Conservation (phyloP, 2,113 vertebrate genomes). For the Anarhynchus alexandrinus region DNA sequence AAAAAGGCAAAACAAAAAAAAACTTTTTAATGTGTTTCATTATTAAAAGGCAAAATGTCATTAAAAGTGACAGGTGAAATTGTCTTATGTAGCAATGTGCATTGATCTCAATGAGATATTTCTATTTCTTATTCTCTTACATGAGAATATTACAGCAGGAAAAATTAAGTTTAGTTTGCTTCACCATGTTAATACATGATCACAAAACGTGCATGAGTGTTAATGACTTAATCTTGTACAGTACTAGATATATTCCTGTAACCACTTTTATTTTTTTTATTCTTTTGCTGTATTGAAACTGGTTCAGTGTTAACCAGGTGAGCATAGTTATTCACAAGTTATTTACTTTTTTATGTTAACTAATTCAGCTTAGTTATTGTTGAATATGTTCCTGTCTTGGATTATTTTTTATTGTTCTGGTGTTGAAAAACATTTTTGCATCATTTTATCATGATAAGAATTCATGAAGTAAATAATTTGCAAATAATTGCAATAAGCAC, state of each 20-base stretch:
- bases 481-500: slow-evolving; percentile 88
- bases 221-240: slow-evolving; percentile 93
- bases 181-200: slow-evolving; percentile 98
- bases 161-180: slow-evolving; percentile 91
- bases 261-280: slow-evolving; percentile 85
- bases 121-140: slow-evolving; percentile 99
- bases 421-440: slow-evolving; percentile 81
- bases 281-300: slow-evolving; percentile 85
- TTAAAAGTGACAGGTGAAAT: slow-evolving; percentile 90
- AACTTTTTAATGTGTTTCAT: slow-evolving; percentile 86
- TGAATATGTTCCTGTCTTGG: slow-evolving; percentile 83
- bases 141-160: slow-evolving; percentile 97
- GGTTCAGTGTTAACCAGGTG: slow-evolving; percentile 83
- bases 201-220: slow-evolving; percentile 96
- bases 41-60: slow-evolving; percentile 89
- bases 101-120: slow-evolving; percentile 99
- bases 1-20: not conserved
- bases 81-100: slow-evolving; percentile 99
- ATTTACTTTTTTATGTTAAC: slow-evolving; percentile 89
- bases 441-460: slow-evolving; percentile 86
- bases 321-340: slow-evolving; percentile 82
- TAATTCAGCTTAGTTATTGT: slow-evolving; percentile 90
- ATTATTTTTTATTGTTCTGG: slow-evolving; percentile 79
- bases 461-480: slow-evolving; percentile 84
- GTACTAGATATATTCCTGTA: slow-evolving; percentile 88